These are phyloP conservation scores for Ornithoptera priamus DNA, from an alignment of 2,888 invertebrate species.

Conservation along the genomic window DNA sequence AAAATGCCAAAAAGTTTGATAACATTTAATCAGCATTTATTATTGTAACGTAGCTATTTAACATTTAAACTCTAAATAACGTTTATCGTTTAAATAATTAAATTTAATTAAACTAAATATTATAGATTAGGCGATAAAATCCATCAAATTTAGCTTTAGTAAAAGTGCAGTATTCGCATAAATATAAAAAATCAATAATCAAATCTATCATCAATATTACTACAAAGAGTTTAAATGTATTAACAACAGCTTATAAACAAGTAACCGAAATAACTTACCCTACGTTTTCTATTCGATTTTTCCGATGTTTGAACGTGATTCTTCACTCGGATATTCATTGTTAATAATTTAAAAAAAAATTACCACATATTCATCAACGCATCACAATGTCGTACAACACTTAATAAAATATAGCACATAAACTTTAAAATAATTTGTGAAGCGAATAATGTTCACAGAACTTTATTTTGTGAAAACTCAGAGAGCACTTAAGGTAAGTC, in stretches of 20 bases:
- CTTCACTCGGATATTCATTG: conserved; percentile 52
- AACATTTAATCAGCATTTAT: neutral
- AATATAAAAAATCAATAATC: no score
- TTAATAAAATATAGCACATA: neutral
- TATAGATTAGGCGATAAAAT: no score
- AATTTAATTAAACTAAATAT: no score
- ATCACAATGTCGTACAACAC: conserved; percentile 16
- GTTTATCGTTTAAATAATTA: neutral
- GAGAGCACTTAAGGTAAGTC: conserved; percentile 4
- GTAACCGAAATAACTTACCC: conserved; percentile 52
- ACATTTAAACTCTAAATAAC: neutral
- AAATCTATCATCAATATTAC: neutral
- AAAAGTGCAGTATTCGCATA: no score
- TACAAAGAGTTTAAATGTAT: neutral
- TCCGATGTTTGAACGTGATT: conserved; percentile 54
- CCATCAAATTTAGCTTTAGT: no score
- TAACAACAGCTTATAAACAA: neutral
- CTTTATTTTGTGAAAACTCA: conserved; percentile 1
- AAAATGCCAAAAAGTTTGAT: neutral
- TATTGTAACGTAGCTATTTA: neutral
- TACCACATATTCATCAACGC: conserved; percentile 13
- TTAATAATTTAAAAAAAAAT: conserved; percentile 23
- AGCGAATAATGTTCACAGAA: neutral
- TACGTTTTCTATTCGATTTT: conserved; percentile 61
- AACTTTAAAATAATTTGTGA: conserved; percentile 11